A percentile compares a stretch with the other conserved stretches of the same genome.
Evolutionary conservation across 2,113 vertebrate genomes (phyloP).

Genomic region (Halichoerus grypus): DNA sequence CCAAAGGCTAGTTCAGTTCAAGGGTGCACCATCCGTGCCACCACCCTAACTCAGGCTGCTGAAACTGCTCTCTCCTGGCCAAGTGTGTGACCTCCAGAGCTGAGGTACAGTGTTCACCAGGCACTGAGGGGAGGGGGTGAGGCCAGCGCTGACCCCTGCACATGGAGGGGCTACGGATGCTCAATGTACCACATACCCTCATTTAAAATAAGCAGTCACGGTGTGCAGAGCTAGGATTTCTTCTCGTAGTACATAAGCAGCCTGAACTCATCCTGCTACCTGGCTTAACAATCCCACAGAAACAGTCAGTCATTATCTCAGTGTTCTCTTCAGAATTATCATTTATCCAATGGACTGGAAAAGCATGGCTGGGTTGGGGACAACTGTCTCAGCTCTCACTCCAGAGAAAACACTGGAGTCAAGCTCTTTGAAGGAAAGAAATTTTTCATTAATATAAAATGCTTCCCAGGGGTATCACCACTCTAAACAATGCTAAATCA

Average conservation of each 20-base stretch:
- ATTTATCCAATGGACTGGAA: not conserved
- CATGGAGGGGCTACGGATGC: not conserved
- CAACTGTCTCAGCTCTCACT: not conserved
- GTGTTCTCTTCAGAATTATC: not conserved
- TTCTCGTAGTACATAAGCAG: not conserved
- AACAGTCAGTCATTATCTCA: not conserved
- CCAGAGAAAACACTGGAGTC: not conserved
- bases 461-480: not conserved
- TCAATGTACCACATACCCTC: accelerated
- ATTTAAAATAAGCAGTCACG: not conserved
- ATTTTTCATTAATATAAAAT: not conserved
- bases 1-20: not conserved
- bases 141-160: not conserved
- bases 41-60: not conserved
- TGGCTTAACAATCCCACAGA: not conserved
- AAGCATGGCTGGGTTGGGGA: not conserved
- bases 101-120: not conserved
- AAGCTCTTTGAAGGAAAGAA: not conserved
- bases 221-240: not conserved
- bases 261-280: not conserved
- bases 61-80: not conserved
- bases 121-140: not conserved
- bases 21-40: not conserved
- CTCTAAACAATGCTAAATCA: not conserved
- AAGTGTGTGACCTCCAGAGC: not conserved